phyloP scores from a whole-genome alignment of 2,113 vertebrate species.

The Orientallactaga bullata region DNA sequence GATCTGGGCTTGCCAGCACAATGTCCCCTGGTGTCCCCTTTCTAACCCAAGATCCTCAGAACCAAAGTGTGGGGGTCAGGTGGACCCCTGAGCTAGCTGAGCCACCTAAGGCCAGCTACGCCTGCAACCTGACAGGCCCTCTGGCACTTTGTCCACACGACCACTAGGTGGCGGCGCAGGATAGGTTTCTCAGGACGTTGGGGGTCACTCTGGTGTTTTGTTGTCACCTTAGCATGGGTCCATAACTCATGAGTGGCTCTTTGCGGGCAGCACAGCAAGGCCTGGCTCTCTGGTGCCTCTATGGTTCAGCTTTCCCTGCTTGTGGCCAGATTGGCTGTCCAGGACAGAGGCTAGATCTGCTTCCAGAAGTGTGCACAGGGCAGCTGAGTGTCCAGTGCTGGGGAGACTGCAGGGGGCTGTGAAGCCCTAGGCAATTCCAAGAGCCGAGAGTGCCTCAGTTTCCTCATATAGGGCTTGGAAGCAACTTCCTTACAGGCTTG shows the following conservation, averaged over 20 bases:
- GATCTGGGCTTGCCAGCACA: not conserved
- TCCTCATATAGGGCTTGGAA: not conserved
- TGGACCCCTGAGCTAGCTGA: not conserved
- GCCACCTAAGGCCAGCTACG: too few relatives aligned
- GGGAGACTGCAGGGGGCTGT: too few relatives aligned
- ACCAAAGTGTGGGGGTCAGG: too few relatives aligned
- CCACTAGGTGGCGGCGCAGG: slow-evolving; percentile 72
- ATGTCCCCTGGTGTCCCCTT: not conserved
- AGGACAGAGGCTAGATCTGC: not conserved
- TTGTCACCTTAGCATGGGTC: not conserved
- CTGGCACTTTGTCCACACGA: not conserved
- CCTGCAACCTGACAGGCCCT: not conserved
- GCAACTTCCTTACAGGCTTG: not conserved
- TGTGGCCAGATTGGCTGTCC: not conserved
- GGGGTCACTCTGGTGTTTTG: accelerated
- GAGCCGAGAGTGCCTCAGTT: not conserved
- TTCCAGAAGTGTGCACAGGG: not conserved
- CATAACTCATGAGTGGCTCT: not conserved
- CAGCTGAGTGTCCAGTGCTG: not conserved
- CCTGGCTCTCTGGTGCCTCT: not conserved
- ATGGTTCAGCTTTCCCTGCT: not conserved
- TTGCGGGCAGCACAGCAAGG: not conserved
- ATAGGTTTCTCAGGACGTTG: not conserved
- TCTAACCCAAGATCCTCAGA: not conserved
- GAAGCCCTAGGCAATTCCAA: not conserved